Evolutionary conservation across 2,888 invertebrate genomes (phyloP).

Genomic region (Loripinus fragilis): DNA sequence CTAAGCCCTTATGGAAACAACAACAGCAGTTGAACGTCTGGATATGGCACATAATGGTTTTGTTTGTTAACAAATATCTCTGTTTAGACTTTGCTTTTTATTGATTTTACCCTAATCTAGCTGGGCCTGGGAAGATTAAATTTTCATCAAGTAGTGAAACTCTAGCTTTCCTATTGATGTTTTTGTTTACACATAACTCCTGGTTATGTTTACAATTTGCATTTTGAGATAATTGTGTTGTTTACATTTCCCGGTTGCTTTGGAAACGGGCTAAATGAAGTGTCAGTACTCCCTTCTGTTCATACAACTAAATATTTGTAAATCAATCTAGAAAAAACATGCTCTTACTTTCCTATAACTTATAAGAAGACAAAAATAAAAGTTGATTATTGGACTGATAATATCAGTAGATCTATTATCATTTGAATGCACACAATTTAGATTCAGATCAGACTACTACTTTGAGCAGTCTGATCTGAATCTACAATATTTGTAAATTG

Average conservation of each 20-base stretch:
- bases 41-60: slow-evolving; percentile 25
- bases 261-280: slow-evolving; percentile 25
- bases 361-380: too few relatives aligned
- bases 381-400: too few relatives aligned
- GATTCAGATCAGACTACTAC: too few relatives aligned
- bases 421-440: too few relatives aligned
- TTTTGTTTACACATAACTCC: slow-evolving; percentile 59
- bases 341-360: neutral
- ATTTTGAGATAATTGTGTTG: slow-evolving; percentile 63
- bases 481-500: too few relatives aligned
- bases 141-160: slow-evolving; percentile 55
- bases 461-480: too few relatives aligned
- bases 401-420: too few relatives aligned
- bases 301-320: slow-evolving; percentile 1
- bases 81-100: slow-evolving; percentile 42
- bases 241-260: slow-evolving; percentile 59
- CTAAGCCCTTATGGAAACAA: slow-evolving; percentile 19
- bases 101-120: slow-evolving; percentile 43
- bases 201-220: slow-evolving; percentile 60
- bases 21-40: neutral
- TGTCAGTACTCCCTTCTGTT: slow-evolving; percentile 14
- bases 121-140: slow-evolving; percentile 32
- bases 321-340: slow-evolving; percentile 13
- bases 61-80: slow-evolving; percentile 52
- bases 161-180: slow-evolving; percentile 56